Evolutionary conservation across 37 sponge, comb jelly and placozoan genomes (phyloP), one percentile per base, ranked within the genome.

Genomic region (Agelas oroides): DNA sequence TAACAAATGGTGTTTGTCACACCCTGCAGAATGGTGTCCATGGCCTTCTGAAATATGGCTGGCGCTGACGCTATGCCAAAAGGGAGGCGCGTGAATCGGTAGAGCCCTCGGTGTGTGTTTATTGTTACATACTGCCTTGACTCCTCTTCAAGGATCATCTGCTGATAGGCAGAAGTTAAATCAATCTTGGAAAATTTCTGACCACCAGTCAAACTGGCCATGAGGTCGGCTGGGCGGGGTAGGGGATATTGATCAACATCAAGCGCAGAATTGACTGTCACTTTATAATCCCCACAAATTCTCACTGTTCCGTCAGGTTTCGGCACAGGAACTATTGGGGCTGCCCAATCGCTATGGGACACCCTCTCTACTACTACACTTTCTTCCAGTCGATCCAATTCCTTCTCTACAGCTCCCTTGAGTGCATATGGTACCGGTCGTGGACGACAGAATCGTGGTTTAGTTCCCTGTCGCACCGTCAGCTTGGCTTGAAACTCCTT

Each of bases 21-120:
- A 12, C 46, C 81, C 19, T 69, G 52, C n/a, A 80, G 52, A 3
- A 80, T 68, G 68, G 81, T 13, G 1, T 80, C 81, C 68, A 80
- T 80, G 8, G 33, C 25, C n/a, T 35, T 21, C 69, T 83, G 84
- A 30, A 56, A 73, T 14, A 83, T 71, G 1, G 84, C 71, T 0
- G 84, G 81, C 5, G 86, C 86, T 1, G 73, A 72, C 11, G 81
- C 56, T 15, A 87, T 35, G 3, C 81, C 88, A 74, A 87, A 87
- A 1, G 81, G 75, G 15, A 77, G 58, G 1, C 70, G 71, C 0
- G 46, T 75, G 38, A 75, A 85, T 53, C 20, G 57, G 61, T 78
- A 86, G 15, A 82, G 36, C 0, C 92, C 92, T 55, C 70, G 59
- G 33, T 92, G 92, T 1, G 92, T 92, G 78, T 87, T 92, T 23